These are phyloP conservation scores for Diglossa cyanea DNA, from an alignment of 2,797 vertebrate genomes.

Conservation along the genomic window DNA sequence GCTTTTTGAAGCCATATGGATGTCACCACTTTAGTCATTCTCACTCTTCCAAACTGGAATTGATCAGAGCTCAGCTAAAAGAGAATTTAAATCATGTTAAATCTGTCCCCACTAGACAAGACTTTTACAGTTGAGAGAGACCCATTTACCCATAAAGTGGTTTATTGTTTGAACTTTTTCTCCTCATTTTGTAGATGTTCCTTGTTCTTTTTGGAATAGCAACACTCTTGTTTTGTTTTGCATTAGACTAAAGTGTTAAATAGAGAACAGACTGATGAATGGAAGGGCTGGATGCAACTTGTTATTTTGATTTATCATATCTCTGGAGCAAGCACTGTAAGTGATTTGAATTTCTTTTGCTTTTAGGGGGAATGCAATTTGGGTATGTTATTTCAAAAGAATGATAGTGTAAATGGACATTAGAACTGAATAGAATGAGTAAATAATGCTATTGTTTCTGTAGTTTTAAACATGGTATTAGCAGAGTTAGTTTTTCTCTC, in stretches of 20 bases:
- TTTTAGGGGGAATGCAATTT: background rate
- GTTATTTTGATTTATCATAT: conserved; percentile 99
- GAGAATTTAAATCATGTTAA: background rate
- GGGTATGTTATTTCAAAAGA: background rate
- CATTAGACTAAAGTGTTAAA: conserved; percentile 92
- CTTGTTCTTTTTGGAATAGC: conserved; percentile 58
- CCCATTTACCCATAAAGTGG: background rate
- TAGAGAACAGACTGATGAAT: conserved; percentile 97
- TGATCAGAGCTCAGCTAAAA: background rate
- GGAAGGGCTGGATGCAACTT: conserved; percentile 99
- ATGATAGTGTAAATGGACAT: background rate
- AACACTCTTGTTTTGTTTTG: conserved; percentile 66
- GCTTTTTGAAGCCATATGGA: background rate
- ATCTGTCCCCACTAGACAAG: background rate
- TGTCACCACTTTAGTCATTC: background rate
- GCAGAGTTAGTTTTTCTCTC: background rate
- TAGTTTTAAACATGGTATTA: background rate
- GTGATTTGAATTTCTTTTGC: conserved; percentile 52
- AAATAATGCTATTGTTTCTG: background rate
- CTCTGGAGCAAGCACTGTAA: conserved; percentile 97
- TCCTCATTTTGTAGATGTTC: conserved; percentile 42
- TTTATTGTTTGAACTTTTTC: conserved; percentile 41
- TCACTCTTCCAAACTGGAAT: background rate
- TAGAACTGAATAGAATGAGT: background rate
- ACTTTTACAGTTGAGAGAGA: background rate